A percentile compares a stretch with the other conserved stretches of the same genome.
Evolutionary conservation across 2,113 vertebrate species (phyloP).

Genomic region (Amphilophus citrinellus): DNA sequence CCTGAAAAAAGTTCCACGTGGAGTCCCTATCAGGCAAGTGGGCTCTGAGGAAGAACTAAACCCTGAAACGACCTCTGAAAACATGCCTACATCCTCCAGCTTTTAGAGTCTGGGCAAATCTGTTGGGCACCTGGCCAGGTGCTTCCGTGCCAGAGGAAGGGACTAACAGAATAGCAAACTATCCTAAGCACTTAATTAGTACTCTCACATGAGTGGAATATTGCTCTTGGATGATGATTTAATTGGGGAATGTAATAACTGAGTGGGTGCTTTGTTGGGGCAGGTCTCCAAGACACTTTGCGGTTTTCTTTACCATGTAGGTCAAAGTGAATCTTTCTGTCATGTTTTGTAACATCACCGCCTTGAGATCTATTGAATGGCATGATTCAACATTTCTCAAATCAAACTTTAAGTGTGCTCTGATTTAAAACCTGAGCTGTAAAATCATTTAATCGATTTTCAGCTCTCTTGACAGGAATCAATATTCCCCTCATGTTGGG

Average conservation of each 20-base stretch:
- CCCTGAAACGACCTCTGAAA: background rate
- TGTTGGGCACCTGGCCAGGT: slow-evolving; percentile 12
- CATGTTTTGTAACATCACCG: slow-evolving; percentile 10
- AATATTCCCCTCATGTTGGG: background rate
- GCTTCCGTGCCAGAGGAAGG: slow-evolving; percentile 47
- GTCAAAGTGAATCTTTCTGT: slow-evolving; percentile 5
- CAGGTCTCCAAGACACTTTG: slow-evolving; percentile 51
- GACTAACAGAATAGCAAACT: slow-evolving; percentile 9
- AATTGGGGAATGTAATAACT: slow-evolving; percentile 71
- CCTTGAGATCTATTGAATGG: background rate
- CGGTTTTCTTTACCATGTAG: slow-evolving; percentile 22
- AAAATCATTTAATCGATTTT: background rate
- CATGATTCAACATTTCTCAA: background rate
- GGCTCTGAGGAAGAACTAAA: background rate
- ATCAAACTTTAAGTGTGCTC: background rate
- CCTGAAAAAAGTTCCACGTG: slow-evolving; percentile 20
- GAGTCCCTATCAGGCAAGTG: background rate
- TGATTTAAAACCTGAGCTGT: background rate
- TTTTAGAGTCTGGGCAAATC: slow-evolving; percentile 4
- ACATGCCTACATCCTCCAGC: background rate
- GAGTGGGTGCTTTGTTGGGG: slow-evolving; percentile 44
- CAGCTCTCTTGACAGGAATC: background rate
- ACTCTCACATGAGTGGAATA: slow-evolving; percentile 39
- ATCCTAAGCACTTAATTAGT: slow-evolving; percentile 64
- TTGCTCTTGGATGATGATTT: slow-evolving; percentile 53